phyloP scores from a whole-genome alignment of 2,888 invertebrate genomes.

The Disparrhopalites patrizii region DNA sequence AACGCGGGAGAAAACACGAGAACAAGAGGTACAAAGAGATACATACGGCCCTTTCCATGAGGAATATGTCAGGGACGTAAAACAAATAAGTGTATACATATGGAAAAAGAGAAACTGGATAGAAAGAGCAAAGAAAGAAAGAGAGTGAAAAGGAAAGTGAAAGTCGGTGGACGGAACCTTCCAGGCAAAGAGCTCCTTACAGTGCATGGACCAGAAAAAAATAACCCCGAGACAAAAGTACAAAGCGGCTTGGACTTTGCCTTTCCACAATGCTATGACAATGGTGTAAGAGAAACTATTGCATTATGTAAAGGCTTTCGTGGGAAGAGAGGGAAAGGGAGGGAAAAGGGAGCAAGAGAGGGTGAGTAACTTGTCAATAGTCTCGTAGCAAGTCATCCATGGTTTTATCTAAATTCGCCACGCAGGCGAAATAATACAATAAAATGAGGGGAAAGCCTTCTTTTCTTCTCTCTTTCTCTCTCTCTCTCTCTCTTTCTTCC shows the following conservation, averaged over 20 bases:
- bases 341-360: background rate
- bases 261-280: slow-evolving; percentile 18
- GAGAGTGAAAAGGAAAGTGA: background rate
- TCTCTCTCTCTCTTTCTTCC: too few relatives aligned
- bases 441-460: slow-evolving; percentile 13
- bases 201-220: slow-evolving; percentile 7
- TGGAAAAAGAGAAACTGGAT: background rate
- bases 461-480: background rate
- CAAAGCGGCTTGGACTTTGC: slow-evolving; percentile 19
- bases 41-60: too few relatives aligned
- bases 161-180: background rate
- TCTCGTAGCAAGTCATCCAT: slow-evolving; percentile 14
- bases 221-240: slow-evolving; percentile 14
- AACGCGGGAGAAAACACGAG: too few relatives aligned
- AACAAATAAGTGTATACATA: too few relatives aligned
- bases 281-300: slow-evolving; percentile 16
- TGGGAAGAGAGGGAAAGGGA: background rate
- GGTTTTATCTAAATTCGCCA: slow-evolving; percentile 22
- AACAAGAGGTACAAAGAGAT: too few relatives aligned
- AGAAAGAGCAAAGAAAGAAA: background rate
- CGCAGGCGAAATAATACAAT: slow-evolving; percentile 22
- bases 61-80: too few relatives aligned
- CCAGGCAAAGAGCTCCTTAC: background rate
- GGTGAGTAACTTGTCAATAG: slow-evolving; percentile 14
- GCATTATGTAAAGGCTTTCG: slow-evolving; percentile 11